Evolutionary conservation across 2,888 invertebrate genomes (phyloP), one percentile per base, ranked within the genome.

Genomic region (Zonitis immaculata): DNA sequence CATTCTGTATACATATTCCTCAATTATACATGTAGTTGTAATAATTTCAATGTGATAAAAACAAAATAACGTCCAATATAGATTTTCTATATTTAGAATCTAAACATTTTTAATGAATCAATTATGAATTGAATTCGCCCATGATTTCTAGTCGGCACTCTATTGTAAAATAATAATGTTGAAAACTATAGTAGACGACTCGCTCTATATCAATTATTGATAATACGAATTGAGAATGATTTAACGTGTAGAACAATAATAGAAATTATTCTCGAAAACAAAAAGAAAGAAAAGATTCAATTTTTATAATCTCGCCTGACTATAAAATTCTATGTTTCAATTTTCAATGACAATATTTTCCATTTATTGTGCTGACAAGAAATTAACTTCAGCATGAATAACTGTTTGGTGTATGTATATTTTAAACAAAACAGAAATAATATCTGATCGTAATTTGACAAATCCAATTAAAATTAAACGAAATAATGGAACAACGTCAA

Each of bases 391-490:
- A 39, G 11, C 20, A 11, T 39, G 39, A 39, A 39, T 39, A 20
- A 39, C 20, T 39, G 39, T 39, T 27, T n/a, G n/a, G n/a, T n/a
- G n/a, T n/a, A n/a, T n/a, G n/a, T n/a, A n/a, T n/a, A n/a, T 18
- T 39, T 39, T 18, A 39, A 39, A 39, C 18, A 39, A n/a, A 39
- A 39, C 39, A 39, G 11, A 18, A 39, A 39, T 39, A 39, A 39
- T 39, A 39, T 39, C 39, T 16, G 20, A 39, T 39, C 18, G 20
- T 20, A 39, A 39, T 39, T 39, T 39, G 30, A 27, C 26, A 26
- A 45, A 45, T 45, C 45, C 45, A 26, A 45, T 45, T 45, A 45
- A 45, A 45, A 14, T 28, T 28, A 20, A 45, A 28, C 26, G 18
- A 16, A 30, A 11, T 25, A 45, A 45, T 48, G 42, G 25, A 42